Evolutionary conservation across 2,888 invertebrate species (phyloP).

Genomic region (Alloplasta piceator): DNA sequence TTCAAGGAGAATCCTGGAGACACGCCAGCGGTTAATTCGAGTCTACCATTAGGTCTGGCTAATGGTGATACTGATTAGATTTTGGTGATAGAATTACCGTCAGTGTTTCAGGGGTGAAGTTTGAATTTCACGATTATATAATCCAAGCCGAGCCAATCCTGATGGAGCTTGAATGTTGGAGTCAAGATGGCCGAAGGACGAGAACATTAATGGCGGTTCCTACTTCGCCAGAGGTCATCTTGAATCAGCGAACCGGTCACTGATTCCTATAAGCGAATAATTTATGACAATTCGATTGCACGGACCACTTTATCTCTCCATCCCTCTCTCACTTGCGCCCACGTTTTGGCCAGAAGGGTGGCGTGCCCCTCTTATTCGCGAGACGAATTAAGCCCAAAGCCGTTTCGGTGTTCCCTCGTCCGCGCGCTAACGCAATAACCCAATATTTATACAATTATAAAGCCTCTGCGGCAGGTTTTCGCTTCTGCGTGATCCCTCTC

Average conservation of each 20-base stretch:
- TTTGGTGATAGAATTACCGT: too few species aligned
- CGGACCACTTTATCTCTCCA: background rate
- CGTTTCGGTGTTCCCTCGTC: slow-evolving; percentile 51
- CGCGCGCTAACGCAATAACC: slow-evolving; percentile 76
- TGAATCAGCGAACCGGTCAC: slow-evolving; percentile 52
- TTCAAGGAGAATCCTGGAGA: slow-evolving; percentile 52
- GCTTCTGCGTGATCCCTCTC: slow-evolving; percentile 25
- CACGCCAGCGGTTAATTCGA: slow-evolving; percentile 40
- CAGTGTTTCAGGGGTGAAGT: background rate
- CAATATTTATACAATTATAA: slow-evolving; percentile 82
- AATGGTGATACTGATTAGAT: too few species aligned
- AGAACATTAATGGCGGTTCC: slow-evolving; percentile 2
- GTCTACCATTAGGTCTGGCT: background rate
- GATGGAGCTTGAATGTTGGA: background rate
- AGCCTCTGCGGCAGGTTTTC: slow-evolving; percentile 68
- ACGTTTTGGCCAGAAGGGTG: slow-evolving; percentile 13
- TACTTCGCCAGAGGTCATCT: slow-evolving; percentile 51
- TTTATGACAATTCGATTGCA: slow-evolving; percentile 1
- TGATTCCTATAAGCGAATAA: slow-evolving; percentile 58
- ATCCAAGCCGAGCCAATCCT: background rate
- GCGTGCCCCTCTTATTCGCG: slow-evolving; percentile 9
- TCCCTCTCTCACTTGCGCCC: slow-evolving; percentile 6
- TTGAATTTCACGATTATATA: slow-evolving; percentile 18
- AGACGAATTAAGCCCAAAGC: slow-evolving; percentile 54
- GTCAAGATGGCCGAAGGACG: slow-evolving; percentile 39